phyloP scores from a whole-genome alignment of 2,888 invertebrate species.

The Zygaena filipendulae region DNA sequence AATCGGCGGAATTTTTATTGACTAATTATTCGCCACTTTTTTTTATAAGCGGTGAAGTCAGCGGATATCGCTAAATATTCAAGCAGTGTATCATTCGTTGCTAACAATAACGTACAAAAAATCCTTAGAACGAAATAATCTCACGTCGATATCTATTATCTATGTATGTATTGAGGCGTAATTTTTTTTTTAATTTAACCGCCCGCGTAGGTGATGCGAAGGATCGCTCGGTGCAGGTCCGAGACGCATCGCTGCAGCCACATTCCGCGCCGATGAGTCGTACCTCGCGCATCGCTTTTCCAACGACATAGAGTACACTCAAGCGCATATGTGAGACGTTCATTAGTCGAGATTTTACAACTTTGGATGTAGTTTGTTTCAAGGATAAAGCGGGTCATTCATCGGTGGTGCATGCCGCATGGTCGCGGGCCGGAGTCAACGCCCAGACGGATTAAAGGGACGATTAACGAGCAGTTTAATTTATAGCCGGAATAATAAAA shows the following conservation, averaged over 20 bases:
- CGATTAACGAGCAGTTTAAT: slow-evolving; percentile 62
- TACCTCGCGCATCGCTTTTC: slow-evolving; percentile 18
- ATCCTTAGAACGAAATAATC: slow-evolving; percentile 40
- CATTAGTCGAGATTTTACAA: slow-evolving; percentile 37
- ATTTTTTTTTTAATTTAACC: too few species aligned
- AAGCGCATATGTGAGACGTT: slow-evolving; percentile 24
- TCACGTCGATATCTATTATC: slow-evolving; percentile 46
- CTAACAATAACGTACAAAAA: slow-evolving; percentile 61
- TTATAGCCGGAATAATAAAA: slow-evolving; percentile 62
- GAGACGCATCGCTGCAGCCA: slow-evolving; percentile 27
- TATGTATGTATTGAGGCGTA: slow-evolving; percentile 16
- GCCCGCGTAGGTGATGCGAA: neutral
- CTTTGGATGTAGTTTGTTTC: slow-evolving; percentile 25
- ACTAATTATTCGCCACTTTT: slow-evolving; percentile 67
- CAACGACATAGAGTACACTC: slow-evolving; percentile 26
- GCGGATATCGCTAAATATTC: slow-evolving; percentile 69
- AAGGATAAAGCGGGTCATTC: slow-evolving; percentile 33
- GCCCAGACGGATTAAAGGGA: slow-evolving; percentile 64
- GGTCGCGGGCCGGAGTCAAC: slow-evolving; percentile 44
- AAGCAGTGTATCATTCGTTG: slow-evolving; percentile 64
- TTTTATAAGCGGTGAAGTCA: slow-evolving; percentile 64
- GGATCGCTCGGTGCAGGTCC: neutral
- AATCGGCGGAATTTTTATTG: slow-evolving; percentile 68
- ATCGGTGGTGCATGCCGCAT: slow-evolving; percentile 21
- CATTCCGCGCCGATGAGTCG: slow-evolving; percentile 57